These are phyloP conservation scores for Phengaris arion DNA, from an alignment of 2,888 invertebrate species.

Conservation along the genomic window DNA sequence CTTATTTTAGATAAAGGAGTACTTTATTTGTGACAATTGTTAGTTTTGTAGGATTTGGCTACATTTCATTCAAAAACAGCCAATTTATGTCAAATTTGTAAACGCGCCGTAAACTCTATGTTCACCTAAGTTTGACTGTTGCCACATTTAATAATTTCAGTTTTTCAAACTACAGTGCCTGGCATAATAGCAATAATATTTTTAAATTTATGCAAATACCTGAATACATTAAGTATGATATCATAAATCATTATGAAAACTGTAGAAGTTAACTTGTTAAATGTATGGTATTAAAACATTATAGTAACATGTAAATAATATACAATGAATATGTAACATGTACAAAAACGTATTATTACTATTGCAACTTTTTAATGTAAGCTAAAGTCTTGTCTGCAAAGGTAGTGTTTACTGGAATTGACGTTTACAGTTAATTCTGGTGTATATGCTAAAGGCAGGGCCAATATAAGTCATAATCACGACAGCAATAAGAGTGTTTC, in stretches of 20 bases:
- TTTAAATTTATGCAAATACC: slow-evolving; percentile 10
- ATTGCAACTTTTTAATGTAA: slow-evolving; percentile 3
- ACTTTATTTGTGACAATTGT: too few relatives aligned
- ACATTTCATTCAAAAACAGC: too few relatives aligned
- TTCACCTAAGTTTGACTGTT: background rate
- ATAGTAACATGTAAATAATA: slow-evolving; percentile 9
- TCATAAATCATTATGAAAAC: slow-evolving; percentile 18
- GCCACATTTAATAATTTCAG: background rate
- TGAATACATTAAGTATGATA: background rate
- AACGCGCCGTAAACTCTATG: too few relatives aligned
- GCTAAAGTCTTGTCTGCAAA: background rate
- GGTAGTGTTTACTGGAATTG: slow-evolving; percentile 3
- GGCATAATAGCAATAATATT: slow-evolving; percentile 27
- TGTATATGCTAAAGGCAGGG: too few relatives aligned
- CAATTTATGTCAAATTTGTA: too few relatives aligned
- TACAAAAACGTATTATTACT: background rate
- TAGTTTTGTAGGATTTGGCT: too few relatives aligned
- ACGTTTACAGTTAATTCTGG: background rate
- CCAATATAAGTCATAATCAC: too few relatives aligned
- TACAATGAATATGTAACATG: slow-evolving; percentile 7
- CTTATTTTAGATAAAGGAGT: too few relatives aligned
- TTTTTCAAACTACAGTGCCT: slow-evolving; percentile 16
- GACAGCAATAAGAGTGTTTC: too few relatives aligned
- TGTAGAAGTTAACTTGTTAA: slow-evolving; percentile 11
- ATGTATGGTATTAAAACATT: background rate